Percentiles rank a stretch among this genome's conserved stretches.
Conservation (phyloP, 2,113 vertebrate genomes). For the Phyllopteryx taeniolatus region DNA sequence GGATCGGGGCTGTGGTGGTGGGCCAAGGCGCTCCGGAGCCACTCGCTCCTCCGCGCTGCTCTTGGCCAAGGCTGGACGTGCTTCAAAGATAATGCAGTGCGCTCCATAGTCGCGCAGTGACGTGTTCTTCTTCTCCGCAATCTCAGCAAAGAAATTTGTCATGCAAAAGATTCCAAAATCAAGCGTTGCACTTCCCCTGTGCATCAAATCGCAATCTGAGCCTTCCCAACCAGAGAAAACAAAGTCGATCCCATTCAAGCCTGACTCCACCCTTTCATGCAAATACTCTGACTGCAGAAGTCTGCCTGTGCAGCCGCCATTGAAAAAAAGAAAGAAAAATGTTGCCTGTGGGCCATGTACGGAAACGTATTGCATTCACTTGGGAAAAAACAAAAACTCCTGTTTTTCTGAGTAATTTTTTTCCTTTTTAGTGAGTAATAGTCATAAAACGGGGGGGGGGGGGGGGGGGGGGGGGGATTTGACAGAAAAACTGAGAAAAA, state of each 20-base stretch:
- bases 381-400: too few relatives aligned
- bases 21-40: conserved; percentile 70
- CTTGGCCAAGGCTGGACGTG: conserved; percentile 29
- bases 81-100: background rate
- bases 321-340: too few relatives aligned
- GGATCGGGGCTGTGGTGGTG: conserved; percentile 66
- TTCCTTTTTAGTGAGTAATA: too few relatives aligned
- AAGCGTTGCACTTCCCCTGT: background rate
- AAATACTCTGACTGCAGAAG: conserved; percentile 7
- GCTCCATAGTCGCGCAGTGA: conserved; percentile 31
- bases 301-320: background rate
- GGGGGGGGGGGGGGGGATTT: too few relatives aligned
- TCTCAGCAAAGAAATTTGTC: background rate
- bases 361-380: too few relatives aligned
- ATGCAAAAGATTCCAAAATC: background rate
- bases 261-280: conserved; percentile 50
- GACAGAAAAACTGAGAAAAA: too few relatives aligned
- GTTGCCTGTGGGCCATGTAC: too few relatives aligned
- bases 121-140: background rate
- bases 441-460: too few relatives aligned
- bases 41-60: conserved; percentile 71
- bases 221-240: background rate
- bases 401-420: too few relatives aligned
- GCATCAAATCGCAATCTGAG: conserved; percentile 11
- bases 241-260: background rate